These are phyloP conservation scores for Sebastes trivittatus DNA, from an alignment of 2,797 vertebrate genomes.

Conservation along the genomic window DNA sequence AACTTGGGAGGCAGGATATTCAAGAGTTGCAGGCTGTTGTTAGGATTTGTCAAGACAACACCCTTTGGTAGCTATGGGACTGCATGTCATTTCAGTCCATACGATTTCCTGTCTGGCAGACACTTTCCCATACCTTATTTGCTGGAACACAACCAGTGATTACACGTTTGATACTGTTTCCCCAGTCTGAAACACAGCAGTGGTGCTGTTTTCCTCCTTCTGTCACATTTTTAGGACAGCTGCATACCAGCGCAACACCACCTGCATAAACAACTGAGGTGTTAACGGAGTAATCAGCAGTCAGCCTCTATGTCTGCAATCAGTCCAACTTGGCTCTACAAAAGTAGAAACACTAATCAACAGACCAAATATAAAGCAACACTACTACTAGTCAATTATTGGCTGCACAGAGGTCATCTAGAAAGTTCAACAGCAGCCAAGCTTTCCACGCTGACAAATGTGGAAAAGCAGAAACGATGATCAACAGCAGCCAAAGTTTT, in stretches of 20 bases:
- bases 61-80: slow-evolving; percentile 29
- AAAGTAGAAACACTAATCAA: neutral
- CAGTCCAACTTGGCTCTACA: neutral
- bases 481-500: slow-evolving; percentile 18
- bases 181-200: slow-evolving; percentile 3
- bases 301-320: neutral
- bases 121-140: slow-evolving; percentile 31
- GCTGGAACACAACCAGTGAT: slow-evolving; percentile 32
- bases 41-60: slow-evolving; percentile 43
- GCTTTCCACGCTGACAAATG: slow-evolving; percentile 31
- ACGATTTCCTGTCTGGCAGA: slow-evolving; percentile 55
- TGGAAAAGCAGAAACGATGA: slow-evolving; percentile 17
- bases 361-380: neutral
- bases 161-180: neutral
- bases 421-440: slow-evolving; percentile 21
- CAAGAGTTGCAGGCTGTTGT: slow-evolving; percentile 29
- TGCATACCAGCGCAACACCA: neutral
- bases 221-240: neutral
- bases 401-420: neutral
- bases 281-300: neutral
- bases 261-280: neutral
- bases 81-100: slow-evolving; percentile 25
- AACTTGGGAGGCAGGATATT: slow-evolving; percentile 43
- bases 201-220: neutral
- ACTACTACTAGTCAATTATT: neutral